Base-by-base conservation (phyloP, 1,140 invertebrate species). In the Aphidius gifuensis region DNA sequence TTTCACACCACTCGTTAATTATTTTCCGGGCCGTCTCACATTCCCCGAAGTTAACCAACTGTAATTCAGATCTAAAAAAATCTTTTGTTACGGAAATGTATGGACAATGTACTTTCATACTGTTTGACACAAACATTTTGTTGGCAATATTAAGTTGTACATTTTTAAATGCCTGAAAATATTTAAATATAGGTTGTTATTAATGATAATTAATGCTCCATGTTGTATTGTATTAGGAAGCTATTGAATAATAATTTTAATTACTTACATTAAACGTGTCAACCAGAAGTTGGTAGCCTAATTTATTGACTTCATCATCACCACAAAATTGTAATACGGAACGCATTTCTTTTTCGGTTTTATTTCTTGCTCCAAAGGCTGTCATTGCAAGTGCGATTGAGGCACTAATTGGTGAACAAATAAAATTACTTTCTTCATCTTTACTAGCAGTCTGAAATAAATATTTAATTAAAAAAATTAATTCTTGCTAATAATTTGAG, bases 1-100 rank as follows among this genome's bases (percentile, higher is more conserved):
- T 69, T 71, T 87, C 84, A 7, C 93, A 87, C 90, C 89, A 92
- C 5, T 66, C 60, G 71, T 92, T 92, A 8, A 92, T 90, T 5
- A 66, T 70, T 9, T 80, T 64, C 2, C 84, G 81, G 21, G 81
- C 72, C 9, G 72, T 68, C 45, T 69, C 62, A 45, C 64, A 77
- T 53, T 79, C 56, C 0, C 61, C 63, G 69, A 89, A 90, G 72
- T 88, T 74, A 4, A 89, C 65, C 40, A 73, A 71, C 62, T 85
- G 72, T 4, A 83, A 76, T 50, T 82, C 80, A 0, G 85, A 82
- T 39, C 78, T 56, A 68, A 87, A 90, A 60, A 51, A 60, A 2
- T 16, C 51, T 16, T 51, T 11, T 5, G 58, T 60, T 51, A 60
- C 2, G 5, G 51, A 3, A 51, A 51, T n/a, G 51, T 9, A 60